Percentiles rank a stretch among this genome's conserved stretches.
Conservation (phyloP, 2,888 invertebrate species). For the Calameuta idolon region DNA sequence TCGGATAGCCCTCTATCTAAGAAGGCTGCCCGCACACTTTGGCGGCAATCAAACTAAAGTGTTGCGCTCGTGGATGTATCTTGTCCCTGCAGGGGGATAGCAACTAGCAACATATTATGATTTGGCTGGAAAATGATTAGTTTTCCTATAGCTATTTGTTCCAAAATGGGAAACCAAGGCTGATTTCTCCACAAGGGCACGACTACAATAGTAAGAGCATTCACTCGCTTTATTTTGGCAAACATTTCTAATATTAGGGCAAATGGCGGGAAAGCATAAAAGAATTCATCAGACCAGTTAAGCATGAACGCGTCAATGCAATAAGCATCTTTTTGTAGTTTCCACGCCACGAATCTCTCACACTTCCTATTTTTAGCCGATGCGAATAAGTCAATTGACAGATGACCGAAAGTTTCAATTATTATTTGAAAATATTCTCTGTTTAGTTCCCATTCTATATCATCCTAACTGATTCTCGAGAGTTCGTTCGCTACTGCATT, state of each 20-base stretch:
- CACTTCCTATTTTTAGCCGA: constrained; percentile 37
- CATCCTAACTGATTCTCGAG: neutral
- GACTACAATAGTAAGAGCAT: constrained; percentile 43
- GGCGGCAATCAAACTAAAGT: constrained; percentile 39
- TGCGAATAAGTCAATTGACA: constrained; percentile 40
- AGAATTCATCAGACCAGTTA: constrained; percentile 12
- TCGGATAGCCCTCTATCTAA: constrained; percentile 9
- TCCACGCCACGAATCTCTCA: constrained; percentile 35
- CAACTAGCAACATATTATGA: constrained; percentile 31
- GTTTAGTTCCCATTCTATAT: constrained; percentile 11
- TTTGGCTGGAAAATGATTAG: constrained; percentile 33
- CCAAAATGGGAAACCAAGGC: constrained; percentile 46
- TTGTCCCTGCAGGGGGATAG: constrained; percentile 31
- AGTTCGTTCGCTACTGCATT: neutral
- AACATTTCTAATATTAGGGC: constrained; percentile 34
- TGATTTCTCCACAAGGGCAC: constrained; percentile 42
- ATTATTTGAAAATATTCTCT: constrained; percentile 5
- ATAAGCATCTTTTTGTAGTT: constrained; percentile 27
- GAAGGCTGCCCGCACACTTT: constrained; percentile 25
- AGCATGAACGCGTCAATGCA: constrained; percentile 35
- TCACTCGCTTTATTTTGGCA: constrained; percentile 42
- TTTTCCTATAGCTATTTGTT: constrained; percentile 11
- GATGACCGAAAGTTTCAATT: constrained; percentile 5
- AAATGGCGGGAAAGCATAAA: constrained; percentile 41
- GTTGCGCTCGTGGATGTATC: constrained; percentile 30